Conservation (phyloP, 2,113 vertebrate species). For the Danio rerio region DNA sequence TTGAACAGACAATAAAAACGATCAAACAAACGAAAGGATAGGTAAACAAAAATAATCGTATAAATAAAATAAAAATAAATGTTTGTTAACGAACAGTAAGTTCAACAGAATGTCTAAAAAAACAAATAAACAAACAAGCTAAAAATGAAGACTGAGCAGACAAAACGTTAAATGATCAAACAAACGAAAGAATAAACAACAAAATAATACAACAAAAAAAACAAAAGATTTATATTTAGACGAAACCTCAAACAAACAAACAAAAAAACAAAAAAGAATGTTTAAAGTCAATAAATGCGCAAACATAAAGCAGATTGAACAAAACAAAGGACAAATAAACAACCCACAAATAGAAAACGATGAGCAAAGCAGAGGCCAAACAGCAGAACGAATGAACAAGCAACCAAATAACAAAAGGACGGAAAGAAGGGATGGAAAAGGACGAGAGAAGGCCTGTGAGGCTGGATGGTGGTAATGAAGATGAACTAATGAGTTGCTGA, state of each 20-base stretch:
- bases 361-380: neutral
- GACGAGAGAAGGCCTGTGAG: slow-evolving; percentile 17
- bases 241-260: neutral
- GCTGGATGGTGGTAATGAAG: slow-evolving; percentile 37
- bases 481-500: slow-evolving; percentile 59
- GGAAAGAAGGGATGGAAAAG: neutral
- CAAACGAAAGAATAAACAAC: neutral
- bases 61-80: neutral
- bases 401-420: neutral
- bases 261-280: neutral
- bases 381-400: slow-evolving; percentile 1
- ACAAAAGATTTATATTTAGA: no score
- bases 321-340: neutral
- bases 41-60: neutral
- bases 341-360: neutral
- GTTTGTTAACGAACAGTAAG: neutral
- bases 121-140: neutral
- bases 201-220: neutral
- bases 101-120: no score
- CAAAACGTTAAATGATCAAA: slow-evolving; percentile 3
- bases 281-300: no score
- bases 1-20: neutral
- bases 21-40: neutral
- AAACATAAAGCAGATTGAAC: neutral
- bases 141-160: neutral